These are phyloP conservation scores for Choloepus hoffmanni DNA, from an alignment of 2,113 vertebrate genomes.

Conservation along the genomic window DNA sequence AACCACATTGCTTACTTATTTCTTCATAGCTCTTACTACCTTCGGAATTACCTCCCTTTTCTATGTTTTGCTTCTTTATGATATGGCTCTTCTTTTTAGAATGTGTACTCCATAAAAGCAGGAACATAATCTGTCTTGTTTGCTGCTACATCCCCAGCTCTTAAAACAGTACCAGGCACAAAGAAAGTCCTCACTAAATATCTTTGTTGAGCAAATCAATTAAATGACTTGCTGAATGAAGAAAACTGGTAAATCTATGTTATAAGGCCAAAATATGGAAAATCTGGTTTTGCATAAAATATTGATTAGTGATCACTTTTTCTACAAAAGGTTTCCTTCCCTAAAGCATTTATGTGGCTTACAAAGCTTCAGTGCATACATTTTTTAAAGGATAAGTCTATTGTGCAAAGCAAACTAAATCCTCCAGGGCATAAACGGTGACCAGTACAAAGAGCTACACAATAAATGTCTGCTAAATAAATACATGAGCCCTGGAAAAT, in stretches of 20 bases:
- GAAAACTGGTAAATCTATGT: background rate
- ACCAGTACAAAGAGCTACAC: background rate
- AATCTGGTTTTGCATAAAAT: slow-evolving; percentile 47
- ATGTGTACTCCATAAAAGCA: background rate
- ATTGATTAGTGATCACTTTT: background rate
- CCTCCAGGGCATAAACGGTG: background rate
- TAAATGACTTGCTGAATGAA: background rate
- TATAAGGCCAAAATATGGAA: slow-evolving; percentile 49
- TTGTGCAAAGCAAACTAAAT: background rate
- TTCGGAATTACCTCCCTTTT: background rate
- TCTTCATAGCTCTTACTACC: background rate
- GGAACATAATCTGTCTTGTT: background rate
- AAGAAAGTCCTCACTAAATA: background rate
- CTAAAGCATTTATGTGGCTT: slow-evolving; percentile 30
- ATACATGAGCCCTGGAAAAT: background rate
- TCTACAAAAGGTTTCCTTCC: slow-evolving; percentile 30
- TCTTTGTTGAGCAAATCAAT: background rate
- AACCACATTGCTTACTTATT: background rate
- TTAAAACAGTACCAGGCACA: background rate
- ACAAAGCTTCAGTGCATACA: background rate
- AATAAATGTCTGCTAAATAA: background rate
- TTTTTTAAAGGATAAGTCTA: background rate
- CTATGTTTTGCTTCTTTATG: background rate
- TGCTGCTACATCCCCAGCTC: background rate
- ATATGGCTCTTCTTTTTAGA: background rate